Evolutionary conservation across 2,113 vertebrate genomes (phyloP).

Genomic region (Hemiscyllium ocellatum): DNA sequence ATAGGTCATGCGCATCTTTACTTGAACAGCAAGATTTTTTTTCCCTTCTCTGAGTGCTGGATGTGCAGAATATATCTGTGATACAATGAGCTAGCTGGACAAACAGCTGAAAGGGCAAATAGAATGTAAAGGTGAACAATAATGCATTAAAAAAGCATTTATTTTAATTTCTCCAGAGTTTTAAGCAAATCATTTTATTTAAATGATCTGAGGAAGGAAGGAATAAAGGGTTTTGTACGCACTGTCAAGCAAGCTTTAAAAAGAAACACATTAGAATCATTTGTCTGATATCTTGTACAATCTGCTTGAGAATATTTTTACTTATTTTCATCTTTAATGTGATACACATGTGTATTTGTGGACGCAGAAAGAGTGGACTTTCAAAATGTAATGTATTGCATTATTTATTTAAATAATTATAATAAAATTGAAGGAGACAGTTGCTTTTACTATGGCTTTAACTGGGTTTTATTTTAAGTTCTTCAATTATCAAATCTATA

Average conservation of each 20-base stretch:
- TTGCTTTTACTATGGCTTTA: constrained; percentile 11
- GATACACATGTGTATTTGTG: neutral
- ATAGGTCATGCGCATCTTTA: constrained; percentile 65
- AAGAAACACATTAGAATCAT: neutral
- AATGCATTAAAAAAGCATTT: neutral
- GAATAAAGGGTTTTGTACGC: neutral
- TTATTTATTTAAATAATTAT: constrained; percentile 13
- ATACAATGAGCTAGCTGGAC: constrained; percentile 31
- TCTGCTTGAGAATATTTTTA: neutral
- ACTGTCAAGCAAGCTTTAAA: neutral
- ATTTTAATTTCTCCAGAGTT: neutral
- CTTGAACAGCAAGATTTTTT: constrained; percentile 47
- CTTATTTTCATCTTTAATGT: neutral
- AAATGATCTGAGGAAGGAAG: neutral
- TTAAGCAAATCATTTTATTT: neutral
- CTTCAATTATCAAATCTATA: constrained; percentile 8
- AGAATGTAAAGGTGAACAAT: constrained; percentile 30
- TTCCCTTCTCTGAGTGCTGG: constrained; percentile 29
- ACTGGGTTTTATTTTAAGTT: constrained; percentile 14
- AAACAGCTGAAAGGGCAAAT: constrained; percentile 28
- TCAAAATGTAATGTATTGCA: neutral
- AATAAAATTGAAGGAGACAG: neutral
- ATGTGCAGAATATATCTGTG: constrained; percentile 33
- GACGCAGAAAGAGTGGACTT: neutral
- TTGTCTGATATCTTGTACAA: neutral